Conservation (phyloP, 2,888 invertebrate species). For the Andrena chrysosceles region DNA sequence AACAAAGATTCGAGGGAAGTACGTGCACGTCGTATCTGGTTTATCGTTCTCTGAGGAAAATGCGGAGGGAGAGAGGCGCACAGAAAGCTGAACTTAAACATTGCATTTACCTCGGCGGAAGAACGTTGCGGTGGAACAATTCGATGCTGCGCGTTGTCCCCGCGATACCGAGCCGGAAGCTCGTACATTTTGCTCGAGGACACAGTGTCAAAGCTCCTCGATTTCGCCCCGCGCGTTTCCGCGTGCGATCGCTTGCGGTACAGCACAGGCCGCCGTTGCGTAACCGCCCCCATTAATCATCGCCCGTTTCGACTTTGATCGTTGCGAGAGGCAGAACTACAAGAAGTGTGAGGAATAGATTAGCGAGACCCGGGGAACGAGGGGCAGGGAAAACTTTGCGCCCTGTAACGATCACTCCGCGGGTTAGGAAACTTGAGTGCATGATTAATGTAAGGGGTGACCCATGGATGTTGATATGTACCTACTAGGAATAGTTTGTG, state of each 20-base stretch:
- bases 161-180: constrained; percentile 11
- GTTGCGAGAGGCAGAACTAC: not conserved
- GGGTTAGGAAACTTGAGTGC: not conserved
- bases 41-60: constrained; percentile 5
- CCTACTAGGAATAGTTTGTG: no score
- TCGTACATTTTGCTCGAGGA: not conserved
- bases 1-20: not conserved
- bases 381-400: not conserved
- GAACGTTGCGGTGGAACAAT: constrained; percentile 28
- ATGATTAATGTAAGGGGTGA: no score
- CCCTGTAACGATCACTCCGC: no score
- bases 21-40: not conserved
- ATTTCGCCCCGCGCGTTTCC: constrained; percentile 10
- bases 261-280: constrained; percentile 14
- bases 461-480: no score
- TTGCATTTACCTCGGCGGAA: constrained; percentile 42
- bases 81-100: constrained; percentile 32
- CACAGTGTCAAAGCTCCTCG: constrained; percentile 20
- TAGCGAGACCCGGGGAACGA: not conserved
- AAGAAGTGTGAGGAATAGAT: not conserved
- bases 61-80: not conserved
- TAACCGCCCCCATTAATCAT: constrained; percentile 29
- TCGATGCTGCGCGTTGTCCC: constrained; percentile 18
- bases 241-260: not conserved
- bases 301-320: constrained; percentile 43